Evolutionary conservation across 2,888 invertebrate species (phyloP), one percentile per base, ranked within the genome.

Genomic region (Thecophora atra): DNA sequence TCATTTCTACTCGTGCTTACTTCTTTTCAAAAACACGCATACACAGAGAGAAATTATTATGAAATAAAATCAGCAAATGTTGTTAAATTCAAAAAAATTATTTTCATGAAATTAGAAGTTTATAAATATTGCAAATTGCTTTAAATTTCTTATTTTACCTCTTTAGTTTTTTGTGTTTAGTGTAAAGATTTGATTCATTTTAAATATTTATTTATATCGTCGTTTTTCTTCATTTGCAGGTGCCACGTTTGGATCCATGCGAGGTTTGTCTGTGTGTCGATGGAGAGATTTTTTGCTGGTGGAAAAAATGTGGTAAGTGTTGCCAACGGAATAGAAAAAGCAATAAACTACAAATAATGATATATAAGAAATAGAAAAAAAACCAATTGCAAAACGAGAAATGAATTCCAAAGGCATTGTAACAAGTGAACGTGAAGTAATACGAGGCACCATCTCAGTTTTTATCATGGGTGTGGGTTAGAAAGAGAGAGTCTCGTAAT

Each of bases 261-360:
- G 91, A 90, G 82, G 89, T 90, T 77, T 90, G 91, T 80, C 85
- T 91, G 58, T 91, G 91, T 81, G 86, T 90, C 79, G 90, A 90
- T 78, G 90, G 90, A 8, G 90, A 90, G 81, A 89, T 90, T 87
- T 91, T 90, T 81, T 91, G 91, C 83, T 90, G 90, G 90, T 91
- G 90, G 90, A 89, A 90, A 81, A 89, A 89, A 81, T 90, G 90
- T 81, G 89, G 89, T 85, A 82, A 84, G 84, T 83, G 30, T 71
- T 67, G 24, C 44, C 37, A 47, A 44, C 44, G 2, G 24, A 1
- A 44, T 2, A 0, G 3, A 6, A 42, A 60, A 60, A 26, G 13
- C 19, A 67, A 51, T 42, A 47, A 47, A 47, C n/a, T 15, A 47
- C 5, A 47, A 47, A 47, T n/a, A 47, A 47, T 47, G 17, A 47